A percentile compares a stretch with the other conserved stretches of the same genome.
phyloP scores from a whole-genome alignment of 1,140 invertebrate genomes.

The Cyclargus thomasi region DNA sequence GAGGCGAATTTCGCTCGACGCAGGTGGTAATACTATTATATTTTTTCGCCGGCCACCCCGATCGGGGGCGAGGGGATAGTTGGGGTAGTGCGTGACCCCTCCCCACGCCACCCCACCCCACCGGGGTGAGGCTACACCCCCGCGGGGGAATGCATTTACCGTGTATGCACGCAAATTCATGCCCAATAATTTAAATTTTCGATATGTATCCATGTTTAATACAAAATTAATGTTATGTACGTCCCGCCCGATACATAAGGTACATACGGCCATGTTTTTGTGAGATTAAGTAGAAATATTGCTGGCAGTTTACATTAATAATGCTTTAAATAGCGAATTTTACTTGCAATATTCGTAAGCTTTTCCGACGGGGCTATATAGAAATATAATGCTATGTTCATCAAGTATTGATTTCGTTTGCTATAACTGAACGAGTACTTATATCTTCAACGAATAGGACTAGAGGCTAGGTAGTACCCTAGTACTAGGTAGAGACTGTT shows the following conservation, averaged over 20 bases:
- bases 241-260: slow-evolving; percentile 23
- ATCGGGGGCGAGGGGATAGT: slow-evolving; percentile 54
- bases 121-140: slow-evolving; percentile 22
- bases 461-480: no score
- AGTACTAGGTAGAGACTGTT: no score
- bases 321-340: slow-evolving; percentile 19
- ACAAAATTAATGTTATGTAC: slow-evolving; percentile 59
- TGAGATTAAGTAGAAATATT: slow-evolving; percentile 18
- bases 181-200: slow-evolving; percentile 71
- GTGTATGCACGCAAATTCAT: slow-evolving; percentile 66
- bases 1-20: slow-evolving; percentile 48
- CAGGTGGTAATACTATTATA: slow-evolving; percentile 66
- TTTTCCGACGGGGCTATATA: neutral
- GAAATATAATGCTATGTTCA: neutral
- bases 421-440: no score
- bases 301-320: slow-evolving; percentile 20
- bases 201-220: slow-evolving; percentile 60
- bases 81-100: slow-evolving; percentile 52
- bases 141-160: slow-evolving; percentile 45
- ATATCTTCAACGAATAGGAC: no score
- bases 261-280: slow-evolving; percentile 20
- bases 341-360: neutral
- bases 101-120: slow-evolving; percentile 26
- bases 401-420: no score
- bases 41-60: slow-evolving; percentile 62